Evolutionary conservation across 2,888 invertebrate species (phyloP).

Genomic region (Adelphocoris suturalis): DNA sequence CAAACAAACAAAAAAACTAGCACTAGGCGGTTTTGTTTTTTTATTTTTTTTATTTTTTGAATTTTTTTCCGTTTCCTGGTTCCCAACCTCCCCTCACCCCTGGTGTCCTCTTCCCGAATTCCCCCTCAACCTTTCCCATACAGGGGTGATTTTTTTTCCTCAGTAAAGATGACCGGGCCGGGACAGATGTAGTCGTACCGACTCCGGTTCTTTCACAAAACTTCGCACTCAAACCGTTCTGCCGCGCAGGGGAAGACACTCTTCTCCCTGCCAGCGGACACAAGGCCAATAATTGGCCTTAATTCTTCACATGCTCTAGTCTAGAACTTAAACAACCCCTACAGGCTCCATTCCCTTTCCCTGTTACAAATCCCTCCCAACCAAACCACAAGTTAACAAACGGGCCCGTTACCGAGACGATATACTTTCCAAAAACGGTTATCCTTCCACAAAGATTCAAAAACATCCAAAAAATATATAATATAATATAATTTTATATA

Average conservation of each 20-base stretch:
- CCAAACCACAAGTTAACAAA: constrained; percentile 73
- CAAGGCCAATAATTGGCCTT: constrained; percentile 65
- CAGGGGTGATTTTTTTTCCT: constrained; percentile 56
- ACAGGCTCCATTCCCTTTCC: constrained; percentile 76
- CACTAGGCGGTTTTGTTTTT: constrained; percentile 38
- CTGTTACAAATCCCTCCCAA: constrained; percentile 76
- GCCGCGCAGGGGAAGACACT: constrained; percentile 59
- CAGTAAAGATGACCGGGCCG: constrained; percentile 74
- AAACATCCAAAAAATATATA: constrained; percentile 74
- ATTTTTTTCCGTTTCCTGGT: constrained; percentile 26
- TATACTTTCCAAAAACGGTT: constrained; percentile 76
- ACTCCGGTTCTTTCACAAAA: constrained; percentile 27
- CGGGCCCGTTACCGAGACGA: constrained; percentile 76
- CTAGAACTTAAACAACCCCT: constrained; percentile 75
- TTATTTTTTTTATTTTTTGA: constrained; percentile 60
- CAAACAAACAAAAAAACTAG: constrained; percentile 25
- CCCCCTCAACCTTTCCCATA: constrained; percentile 9
- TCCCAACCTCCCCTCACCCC: background rate
- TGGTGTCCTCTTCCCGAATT: constrained; percentile 46
- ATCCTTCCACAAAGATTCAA: constrained; percentile 76
- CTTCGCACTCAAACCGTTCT: constrained; percentile 42
- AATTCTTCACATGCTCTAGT: constrained; percentile 74
- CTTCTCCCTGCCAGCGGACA: constrained; percentile 69
- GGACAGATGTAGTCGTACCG: constrained; percentile 74
- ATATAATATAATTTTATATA: constrained; percentile 73